phyloP scores from a whole-genome alignment of 2,113 vertebrate species.

The Chauna torquata region DNA sequence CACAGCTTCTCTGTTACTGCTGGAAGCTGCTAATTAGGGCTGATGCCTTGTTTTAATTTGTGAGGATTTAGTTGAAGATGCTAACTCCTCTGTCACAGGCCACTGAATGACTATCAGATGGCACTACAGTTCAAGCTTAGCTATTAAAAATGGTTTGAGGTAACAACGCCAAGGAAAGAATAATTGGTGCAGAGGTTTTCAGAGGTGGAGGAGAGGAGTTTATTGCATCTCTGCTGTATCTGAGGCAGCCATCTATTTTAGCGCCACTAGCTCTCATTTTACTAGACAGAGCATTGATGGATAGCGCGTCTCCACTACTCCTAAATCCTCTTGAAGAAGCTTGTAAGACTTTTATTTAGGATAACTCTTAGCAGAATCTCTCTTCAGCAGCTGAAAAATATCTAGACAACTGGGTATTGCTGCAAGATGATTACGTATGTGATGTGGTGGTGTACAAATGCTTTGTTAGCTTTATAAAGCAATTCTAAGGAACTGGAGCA shows the following conservation, averaged over 20 bases:
- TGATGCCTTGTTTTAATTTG: neutral
- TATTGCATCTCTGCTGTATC: neutral
- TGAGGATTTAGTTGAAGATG: neutral
- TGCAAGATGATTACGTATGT: neutral
- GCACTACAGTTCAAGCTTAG: neutral
- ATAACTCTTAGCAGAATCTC: neutral
- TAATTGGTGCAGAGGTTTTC: neutral
- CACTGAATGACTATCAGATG: neutral
- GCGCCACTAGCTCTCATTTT: neutral
- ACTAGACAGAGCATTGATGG: neutral
- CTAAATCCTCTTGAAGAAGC: neutral
- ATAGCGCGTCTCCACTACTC: neutral
- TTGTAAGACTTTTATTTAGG: neutral
- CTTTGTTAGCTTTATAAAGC: neutral
- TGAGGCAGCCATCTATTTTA: neutral
- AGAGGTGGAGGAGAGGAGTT: neutral
- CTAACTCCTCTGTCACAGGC: neutral
- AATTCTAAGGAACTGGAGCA: neutral
- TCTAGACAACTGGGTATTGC: neutral
- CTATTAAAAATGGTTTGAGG: neutral
- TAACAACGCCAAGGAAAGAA: neutral
- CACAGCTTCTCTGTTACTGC: neutral
- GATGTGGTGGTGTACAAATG: neutral
- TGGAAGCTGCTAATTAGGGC: constrained; percentile 32
- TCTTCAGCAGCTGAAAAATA: neutral